Conservation (phyloP, 2,888 invertebrate genomes). For the Drosophila rellima region DNA sequence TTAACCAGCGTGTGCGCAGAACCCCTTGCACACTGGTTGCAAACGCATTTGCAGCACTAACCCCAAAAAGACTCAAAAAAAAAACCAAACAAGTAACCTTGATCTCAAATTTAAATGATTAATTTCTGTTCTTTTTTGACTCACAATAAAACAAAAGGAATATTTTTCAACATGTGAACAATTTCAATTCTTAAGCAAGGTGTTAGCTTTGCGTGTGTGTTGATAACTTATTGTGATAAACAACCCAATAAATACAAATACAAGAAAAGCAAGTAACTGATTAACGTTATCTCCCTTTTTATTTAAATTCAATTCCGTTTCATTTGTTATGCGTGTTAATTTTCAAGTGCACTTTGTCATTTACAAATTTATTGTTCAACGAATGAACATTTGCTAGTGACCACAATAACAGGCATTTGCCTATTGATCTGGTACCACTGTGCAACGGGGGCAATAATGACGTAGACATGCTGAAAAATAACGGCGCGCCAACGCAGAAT, state of each 20-base stretch:
- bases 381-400: not conserved
- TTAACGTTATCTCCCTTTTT: slow-evolving; percentile 9
- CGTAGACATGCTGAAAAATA: slow-evolving; percentile 13
- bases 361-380: slow-evolving; percentile 9
- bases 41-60: slow-evolving; percentile 1
- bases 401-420: slow-evolving; percentile 15
- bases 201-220: slow-evolving; percentile 13
- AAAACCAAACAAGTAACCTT: slow-evolving; percentile 34
- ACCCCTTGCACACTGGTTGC: slow-evolving; percentile 32
- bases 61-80: not conserved
- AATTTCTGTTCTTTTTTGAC: not conserved
- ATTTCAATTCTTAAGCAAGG: not conserved
- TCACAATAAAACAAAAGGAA: not conserved
- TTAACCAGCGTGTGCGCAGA: slow-evolving; percentile 37
- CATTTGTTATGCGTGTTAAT: slow-evolving; percentile 1
- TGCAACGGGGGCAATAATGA: slow-evolving; percentile 32
- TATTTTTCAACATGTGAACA: not conserved
- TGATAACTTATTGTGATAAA: slow-evolving; percentile 3
- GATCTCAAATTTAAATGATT: slow-evolving; percentile 12
- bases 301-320: not conserved
- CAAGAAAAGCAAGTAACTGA: slow-evolving; percentile 15
- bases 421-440: slow-evolving; percentile 37
- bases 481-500: slow-evolving; percentile 37
- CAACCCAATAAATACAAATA: slow-evolving; percentile 7
- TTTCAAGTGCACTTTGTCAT: slow-evolving; percentile 10